phyloP scores from a whole-genome alignment of 2,888 invertebrate genomes.

The Hypolimnas misippus region DNA sequence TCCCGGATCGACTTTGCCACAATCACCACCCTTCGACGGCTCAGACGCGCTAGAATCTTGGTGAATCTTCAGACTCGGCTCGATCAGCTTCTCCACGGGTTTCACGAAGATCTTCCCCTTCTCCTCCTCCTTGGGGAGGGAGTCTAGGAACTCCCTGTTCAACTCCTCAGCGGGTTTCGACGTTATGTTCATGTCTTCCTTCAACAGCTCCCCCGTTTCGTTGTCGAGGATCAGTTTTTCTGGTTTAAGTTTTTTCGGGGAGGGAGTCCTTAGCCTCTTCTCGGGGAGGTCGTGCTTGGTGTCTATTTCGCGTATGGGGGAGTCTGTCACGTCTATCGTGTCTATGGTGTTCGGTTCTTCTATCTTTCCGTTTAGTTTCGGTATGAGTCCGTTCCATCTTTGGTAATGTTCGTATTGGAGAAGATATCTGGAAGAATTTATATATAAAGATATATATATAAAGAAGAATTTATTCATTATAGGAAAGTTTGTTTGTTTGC shows the following conservation, averaged over 20 bases:
- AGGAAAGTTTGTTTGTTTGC: no score
- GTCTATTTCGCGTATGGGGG: constrained; percentile 61
- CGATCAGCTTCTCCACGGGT: constrained; percentile 64
- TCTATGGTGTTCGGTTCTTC: constrained; percentile 56
- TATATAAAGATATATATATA: no score
- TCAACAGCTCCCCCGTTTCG: constrained; percentile 53
- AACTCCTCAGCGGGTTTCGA: constrained; percentile 70
- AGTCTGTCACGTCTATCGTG: constrained; percentile 73
- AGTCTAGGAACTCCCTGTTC: constrained; percentile 74
- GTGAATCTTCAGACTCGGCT: constrained; percentile 30
- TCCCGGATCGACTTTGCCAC: constrained; percentile 41
- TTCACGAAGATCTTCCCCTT: constrained; percentile 65
- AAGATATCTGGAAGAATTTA: constrained; percentile 80
- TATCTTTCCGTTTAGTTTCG: constrained; percentile 64
- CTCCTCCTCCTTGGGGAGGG: constrained; percentile 57
- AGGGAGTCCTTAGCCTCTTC: constrained; percentile 56
- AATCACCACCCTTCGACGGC: constrained; percentile 15
- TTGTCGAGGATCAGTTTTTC: constrained; percentile 48
- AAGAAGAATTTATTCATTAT: no score
- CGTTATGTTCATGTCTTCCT: constrained; percentile 57
- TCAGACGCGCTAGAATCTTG: background rate
- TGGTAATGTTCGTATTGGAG: constrained; percentile 87
- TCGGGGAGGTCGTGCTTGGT: constrained; percentile 41
- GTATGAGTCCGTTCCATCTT: constrained; percentile 62
- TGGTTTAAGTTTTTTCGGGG: constrained; percentile 26